phyloP scores from a whole-genome alignment of 1,140 invertebrate species.

The Portunus trituberculatus region DNA sequence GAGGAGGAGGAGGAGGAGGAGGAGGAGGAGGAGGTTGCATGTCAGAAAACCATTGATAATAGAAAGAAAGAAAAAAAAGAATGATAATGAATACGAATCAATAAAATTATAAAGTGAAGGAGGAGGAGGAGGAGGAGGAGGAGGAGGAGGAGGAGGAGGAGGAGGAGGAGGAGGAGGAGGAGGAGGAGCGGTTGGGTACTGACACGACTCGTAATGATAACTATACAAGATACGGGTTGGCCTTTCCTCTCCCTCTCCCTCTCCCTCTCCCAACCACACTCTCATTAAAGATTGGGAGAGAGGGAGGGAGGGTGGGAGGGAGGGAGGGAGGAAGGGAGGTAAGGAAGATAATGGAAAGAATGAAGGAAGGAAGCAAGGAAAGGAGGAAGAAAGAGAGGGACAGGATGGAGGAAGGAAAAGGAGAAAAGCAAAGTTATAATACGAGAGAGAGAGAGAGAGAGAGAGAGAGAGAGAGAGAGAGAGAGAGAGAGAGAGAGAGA shows the following conservation, averaged over 20 bases:
- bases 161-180: background rate
- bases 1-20: slow-evolving; percentile 8
- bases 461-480: background rate
- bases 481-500: background rate
- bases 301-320: too few relatives aligned
- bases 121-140: background rate
- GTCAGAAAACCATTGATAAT: background rate
- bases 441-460: background rate
- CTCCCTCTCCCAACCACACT: background rate
- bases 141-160: background rate
- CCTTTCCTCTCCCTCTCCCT: background rate
- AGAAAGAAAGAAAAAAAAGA: background rate
- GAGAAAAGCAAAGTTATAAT: background rate
- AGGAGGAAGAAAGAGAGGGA: too few relatives aligned
- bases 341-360: too few relatives aligned
- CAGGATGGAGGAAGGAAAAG: background rate
- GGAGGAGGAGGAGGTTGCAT: slow-evolving; percentile 11
- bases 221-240: background rate
- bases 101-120: too few relatives aligned
- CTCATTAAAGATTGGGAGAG: too few relatives aligned
- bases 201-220: background rate
- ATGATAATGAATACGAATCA: background rate
- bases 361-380: too few relatives aligned
- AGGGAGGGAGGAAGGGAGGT: too few relatives aligned
- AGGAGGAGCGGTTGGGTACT: background rate